These are phyloP conservation scores for Ameiurus melas DNA, from an alignment of 2,113 vertebrate species.

Conservation along the genomic window DNA sequence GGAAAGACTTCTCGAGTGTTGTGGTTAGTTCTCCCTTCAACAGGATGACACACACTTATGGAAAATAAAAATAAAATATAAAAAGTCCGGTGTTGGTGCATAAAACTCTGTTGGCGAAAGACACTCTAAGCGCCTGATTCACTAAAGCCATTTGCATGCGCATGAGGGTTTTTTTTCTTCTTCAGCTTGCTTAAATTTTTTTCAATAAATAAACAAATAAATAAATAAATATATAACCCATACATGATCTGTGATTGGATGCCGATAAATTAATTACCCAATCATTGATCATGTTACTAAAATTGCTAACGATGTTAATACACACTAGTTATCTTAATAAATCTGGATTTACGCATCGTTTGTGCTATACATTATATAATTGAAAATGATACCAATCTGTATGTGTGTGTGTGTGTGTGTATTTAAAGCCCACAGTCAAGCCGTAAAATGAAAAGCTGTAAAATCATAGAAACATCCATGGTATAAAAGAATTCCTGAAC, in stretches of 20 bases:
- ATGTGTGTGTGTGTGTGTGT: not conserved
- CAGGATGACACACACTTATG: constrained; percentile 32
- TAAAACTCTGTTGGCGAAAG: constrained; percentile 51
- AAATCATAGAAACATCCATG: constrained; percentile 63
- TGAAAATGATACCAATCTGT: constrained; percentile 44
- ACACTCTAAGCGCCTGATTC: constrained; percentile 42
- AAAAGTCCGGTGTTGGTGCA: constrained; percentile 37
- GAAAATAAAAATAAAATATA: constrained; percentile 7
- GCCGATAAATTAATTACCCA: not conserved
- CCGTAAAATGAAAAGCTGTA: constrained; percentile 46
- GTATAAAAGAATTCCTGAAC: constrained; percentile 69
- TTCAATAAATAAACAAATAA: not conserved
- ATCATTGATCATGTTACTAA: not conserved
- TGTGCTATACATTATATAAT: constrained; percentile 70
- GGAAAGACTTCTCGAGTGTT: constrained; percentile 30
- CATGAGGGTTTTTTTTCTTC: not conserved
- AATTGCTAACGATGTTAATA: not conserved
- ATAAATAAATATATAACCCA: not conserved
- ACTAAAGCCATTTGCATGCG: constrained; percentile 29
- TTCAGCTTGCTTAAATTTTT: not conserved
- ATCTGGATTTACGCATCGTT: constrained; percentile 56
- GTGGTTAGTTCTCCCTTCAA: constrained; percentile 4
- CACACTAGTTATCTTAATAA: not conserved
- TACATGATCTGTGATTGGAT: constrained; percentile 15
- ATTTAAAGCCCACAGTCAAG: constrained; percentile 58